Conservation (phyloP, 1,140 invertebrate species). For the Pogonognathellus flavescens region DNA sequence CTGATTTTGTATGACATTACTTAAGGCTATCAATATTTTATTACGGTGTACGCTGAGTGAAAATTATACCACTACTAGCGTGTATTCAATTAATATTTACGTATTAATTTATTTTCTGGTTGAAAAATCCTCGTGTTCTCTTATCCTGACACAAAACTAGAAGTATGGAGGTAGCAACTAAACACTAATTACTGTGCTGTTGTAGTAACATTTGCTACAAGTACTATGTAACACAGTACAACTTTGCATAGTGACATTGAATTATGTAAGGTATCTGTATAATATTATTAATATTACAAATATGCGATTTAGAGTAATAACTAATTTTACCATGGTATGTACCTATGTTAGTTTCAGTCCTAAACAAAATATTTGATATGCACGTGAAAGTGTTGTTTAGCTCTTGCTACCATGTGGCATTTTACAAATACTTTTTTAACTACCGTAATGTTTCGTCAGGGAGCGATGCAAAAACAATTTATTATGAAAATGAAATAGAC, state of each 20-base stretch:
- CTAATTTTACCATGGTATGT: background rate
- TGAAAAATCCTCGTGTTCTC: background rate
- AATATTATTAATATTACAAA: no score
- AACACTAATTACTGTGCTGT: no score
- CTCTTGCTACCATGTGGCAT: slow-evolving; percentile 25
- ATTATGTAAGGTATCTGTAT: no score
- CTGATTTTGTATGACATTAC: slow-evolving; percentile 29
- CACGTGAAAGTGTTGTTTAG: slow-evolving; percentile 19
- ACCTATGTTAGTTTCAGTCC: background rate
- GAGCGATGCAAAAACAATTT: background rate
- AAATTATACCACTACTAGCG: background rate
- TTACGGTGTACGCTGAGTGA: background rate
- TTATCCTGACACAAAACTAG: background rate
- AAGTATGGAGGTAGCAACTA: background rate
- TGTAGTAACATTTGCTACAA: no score
- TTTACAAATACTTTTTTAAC: slow-evolving; percentile 21
- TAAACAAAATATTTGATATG: background rate
- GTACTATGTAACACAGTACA: no score
- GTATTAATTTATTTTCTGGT: slow-evolving; percentile 37
- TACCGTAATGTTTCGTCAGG: slow-evolving; percentile 12
- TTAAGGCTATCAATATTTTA: slow-evolving; percentile 35
- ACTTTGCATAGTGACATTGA: no score
- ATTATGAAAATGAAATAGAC: slow-evolving; percentile 26
- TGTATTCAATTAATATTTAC: background rate
- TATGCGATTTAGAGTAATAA: no score